These are phyloP conservation scores for Bradypus variegatus DNA, from an alignment of 2,797 vertebrate genomes.

Conservation along the genomic window DNA sequence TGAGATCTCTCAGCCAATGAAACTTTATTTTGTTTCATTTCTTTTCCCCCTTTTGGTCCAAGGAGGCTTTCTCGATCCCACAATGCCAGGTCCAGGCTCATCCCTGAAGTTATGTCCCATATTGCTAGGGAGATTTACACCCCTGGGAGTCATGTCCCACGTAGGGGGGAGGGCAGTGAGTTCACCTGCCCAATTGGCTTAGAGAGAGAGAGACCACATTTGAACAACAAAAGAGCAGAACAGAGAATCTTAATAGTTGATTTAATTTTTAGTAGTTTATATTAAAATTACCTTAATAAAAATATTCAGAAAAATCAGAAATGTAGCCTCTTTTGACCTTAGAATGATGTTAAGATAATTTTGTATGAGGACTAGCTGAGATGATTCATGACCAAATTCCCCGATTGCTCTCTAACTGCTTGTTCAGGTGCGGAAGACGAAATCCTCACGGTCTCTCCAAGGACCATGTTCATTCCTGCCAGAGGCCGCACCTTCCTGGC, in stretches of 20 bases:
- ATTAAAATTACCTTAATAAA: slow-evolving; percentile 7
- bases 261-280: background rate
- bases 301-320: background rate
- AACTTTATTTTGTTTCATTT: too few species aligned
- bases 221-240: too few species aligned
- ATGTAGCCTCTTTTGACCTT: background rate
- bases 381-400: background rate
- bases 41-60: too few species aligned
- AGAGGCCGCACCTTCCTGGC: slow-evolving; percentile 85
- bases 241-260: background rate
- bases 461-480: slow-evolving; percentile 81
- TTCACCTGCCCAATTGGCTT: too few species aligned
- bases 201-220: too few species aligned
- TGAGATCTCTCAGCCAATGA: too few species aligned
- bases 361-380: background rate
- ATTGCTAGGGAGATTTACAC: too few species aligned
- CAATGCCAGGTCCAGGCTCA: too few species aligned
- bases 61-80: too few species aligned
- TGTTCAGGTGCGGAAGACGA: slow-evolving; percentile 78
- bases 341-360: slow-evolving; percentile 3
- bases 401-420: background rate
- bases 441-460: slow-evolving; percentile 81
- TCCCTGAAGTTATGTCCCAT: too few species aligned
- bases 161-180: too few species aligned
- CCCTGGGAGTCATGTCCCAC: too few species aligned